These are phyloP conservation scores for Drosophila yooni DNA, from an alignment of 2,888 invertebrate species.

Conservation along the genomic window DNA sequence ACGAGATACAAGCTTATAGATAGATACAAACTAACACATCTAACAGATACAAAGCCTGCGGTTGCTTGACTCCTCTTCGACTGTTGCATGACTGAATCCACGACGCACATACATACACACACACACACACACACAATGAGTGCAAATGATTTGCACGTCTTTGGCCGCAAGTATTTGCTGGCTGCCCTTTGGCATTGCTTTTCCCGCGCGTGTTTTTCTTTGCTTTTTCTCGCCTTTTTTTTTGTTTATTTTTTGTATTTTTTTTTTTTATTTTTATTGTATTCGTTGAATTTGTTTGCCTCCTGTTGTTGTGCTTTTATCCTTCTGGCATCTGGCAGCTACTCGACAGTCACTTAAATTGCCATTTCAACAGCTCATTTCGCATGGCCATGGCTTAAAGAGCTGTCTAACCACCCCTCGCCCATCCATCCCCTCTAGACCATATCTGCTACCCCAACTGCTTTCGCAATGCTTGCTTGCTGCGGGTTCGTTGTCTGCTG, in stretches of 20 bases:
- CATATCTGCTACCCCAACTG: conserved; percentile 5
- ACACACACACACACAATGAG: conserved; percentile 29
- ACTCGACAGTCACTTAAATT: conserved; percentile 78
- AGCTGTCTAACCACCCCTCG: not conserved
- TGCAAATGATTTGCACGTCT: conserved; percentile 69
- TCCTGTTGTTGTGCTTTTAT: conserved; percentile 52
- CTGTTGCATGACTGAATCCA: conserved; percentile 1
- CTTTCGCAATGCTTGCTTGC: conserved; percentile 30
- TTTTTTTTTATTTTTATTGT: conserved; percentile 15
- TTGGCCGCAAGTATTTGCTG: conserved; percentile 58
- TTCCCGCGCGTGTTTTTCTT: conserved; percentile 23
- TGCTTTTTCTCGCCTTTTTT: conserved; percentile 2
- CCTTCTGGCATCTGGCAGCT: conserved; percentile 52
- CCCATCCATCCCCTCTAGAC: not conserved
- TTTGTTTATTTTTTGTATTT: not conserved
- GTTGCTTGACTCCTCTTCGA: conserved; percentile 10
- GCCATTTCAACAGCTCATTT: conserved; percentile 82
- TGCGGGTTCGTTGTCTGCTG: conserved; percentile 70
- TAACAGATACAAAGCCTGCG: conserved; percentile 23
- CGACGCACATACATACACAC: conserved; percentile 18
- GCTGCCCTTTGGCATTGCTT: conserved; percentile 60
- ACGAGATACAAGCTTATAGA: conserved; percentile 60
- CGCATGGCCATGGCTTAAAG: conserved; percentile 69
- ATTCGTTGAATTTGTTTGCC: conserved; percentile 51
- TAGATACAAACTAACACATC: conserved; percentile 36